Conservation (phyloP, 1,140 invertebrate species). For the Metopolophium dirhodum region DNA sequence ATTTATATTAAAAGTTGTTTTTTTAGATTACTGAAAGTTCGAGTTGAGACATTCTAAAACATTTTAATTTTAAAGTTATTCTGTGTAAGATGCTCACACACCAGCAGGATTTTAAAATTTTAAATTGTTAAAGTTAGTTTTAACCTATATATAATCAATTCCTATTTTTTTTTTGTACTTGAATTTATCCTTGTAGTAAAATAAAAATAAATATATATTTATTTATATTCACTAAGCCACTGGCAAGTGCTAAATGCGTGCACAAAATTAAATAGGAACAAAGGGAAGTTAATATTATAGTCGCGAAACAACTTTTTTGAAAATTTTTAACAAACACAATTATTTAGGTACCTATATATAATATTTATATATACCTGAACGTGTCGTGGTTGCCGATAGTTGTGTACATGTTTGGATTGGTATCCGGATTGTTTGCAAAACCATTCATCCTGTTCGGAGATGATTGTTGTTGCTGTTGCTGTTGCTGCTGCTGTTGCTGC, state of each 20-base stretch:
- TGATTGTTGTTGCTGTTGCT: constrained; percentile 34
- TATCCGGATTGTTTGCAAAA: constrained; percentile 45
- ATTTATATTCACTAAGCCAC: not conserved
- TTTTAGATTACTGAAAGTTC: not conserved
- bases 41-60: not conserved
- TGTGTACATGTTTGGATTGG: constrained; percentile 54
- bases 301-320: not conserved
- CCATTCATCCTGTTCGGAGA: constrained; percentile 47
- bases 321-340: not conserved
- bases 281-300: too few relatives aligned
- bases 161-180: not conserved
- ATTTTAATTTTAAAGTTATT: constrained; percentile 9
- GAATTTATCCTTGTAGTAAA: not conserved
- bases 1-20: not conserved
- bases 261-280: too few relatives aligned
- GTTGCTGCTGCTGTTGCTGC: constrained; percentile 31
- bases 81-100: not conserved
- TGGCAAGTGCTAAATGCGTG: not conserved
- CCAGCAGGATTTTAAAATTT: not conserved
- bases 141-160: not conserved
- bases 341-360: not conserved
- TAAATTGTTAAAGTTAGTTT: not conserved
- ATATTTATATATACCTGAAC: constrained; percentile 24
- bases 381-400: constrained; percentile 50
- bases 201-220: not conserved